Base-by-base conservation (phyloP, 1,140 invertebrate genomes). In the Ephestia elutella region DNA sequence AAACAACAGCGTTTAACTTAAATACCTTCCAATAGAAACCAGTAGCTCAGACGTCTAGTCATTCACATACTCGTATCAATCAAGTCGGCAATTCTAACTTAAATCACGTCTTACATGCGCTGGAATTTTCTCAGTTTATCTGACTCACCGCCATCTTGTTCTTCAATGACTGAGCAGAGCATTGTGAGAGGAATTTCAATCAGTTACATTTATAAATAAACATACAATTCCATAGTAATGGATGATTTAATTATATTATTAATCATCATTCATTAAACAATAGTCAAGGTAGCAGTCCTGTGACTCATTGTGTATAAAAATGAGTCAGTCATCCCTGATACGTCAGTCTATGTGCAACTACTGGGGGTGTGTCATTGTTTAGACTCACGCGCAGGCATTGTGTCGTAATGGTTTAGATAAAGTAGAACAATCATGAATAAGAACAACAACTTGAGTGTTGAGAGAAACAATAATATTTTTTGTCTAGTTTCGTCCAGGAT, bases 291-390 rank as follows among this genome's bases (percentile, higher is more conserved):
- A 61, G 58, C 20, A 65, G 60, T 49, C 51, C 63, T 30, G 54
- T 82, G 81, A 84, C 60, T 82, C 81, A 82, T 64, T 67, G 58
- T 7, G 60, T 77, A 66, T 57, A 64, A 54, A 57, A 68, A 59
- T 74, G 72, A 75, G 57, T 74, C 64, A 72, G 63, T 62, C 50
- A 53, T 53, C 50, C 50, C 50, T 25, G 53, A 71, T 67, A 72
- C 66, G 54, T 57, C 63, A 65, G 54, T 13, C 59, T 68, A 38
- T 61, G 56, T 62, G 54, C 53, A 49, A 48, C 50, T 10, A 63
- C 2, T 28, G 15, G 20, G 75, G 78, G 78, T 77, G 78, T 78
- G 78, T 81, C 76, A 79, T 68, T 71, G 68, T 70, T 70, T 70
- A 32, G 30, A 32, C 11, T 32, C 30, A 61, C 49, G 62, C 51